phyloP scores from a whole-genome alignment of 2,888 invertebrate species.

The Cryptophagus acutangulus region DNA sequence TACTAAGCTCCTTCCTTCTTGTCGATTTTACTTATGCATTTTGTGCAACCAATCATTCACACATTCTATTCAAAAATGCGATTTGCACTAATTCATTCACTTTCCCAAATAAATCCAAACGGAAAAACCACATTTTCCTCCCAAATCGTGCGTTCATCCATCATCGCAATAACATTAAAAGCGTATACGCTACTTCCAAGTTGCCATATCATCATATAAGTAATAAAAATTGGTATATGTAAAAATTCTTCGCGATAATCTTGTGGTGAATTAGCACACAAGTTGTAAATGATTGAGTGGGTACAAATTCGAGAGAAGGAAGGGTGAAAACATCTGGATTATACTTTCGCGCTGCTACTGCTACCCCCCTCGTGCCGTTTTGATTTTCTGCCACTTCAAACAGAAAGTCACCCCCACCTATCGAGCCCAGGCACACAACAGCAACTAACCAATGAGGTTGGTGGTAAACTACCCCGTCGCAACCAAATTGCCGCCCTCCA shows the following conservation, averaged over 20 bases:
- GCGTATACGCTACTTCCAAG: too few relatives aligned
- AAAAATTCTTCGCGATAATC: conserved; percentile 12
- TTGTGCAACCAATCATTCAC: too few relatives aligned
- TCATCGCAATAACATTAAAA: too few relatives aligned
- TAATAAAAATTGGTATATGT: conserved; percentile 2
- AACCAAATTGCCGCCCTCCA: conserved; percentile 42
- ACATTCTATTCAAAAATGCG: too few relatives aligned
- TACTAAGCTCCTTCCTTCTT: too few relatives aligned
- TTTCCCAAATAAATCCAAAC: too few relatives aligned
- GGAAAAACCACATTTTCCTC: too few relatives aligned
- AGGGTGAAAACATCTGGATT: conserved; percentile 22
- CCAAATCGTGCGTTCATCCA: too few relatives aligned
- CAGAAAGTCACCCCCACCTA: too few relatives aligned
- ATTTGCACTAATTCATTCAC: too few relatives aligned
- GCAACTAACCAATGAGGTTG: conserved; percentile 21
- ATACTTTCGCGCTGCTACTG: conserved; percentile 21
- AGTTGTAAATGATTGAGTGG: conserved; percentile 36
- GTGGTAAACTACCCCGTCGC: conserved; percentile 29
- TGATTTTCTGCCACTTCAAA: conserved; percentile 18
- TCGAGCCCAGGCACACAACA: background rate
- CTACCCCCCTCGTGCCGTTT: conserved; percentile 3
- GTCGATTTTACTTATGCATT: too few relatives aligned
- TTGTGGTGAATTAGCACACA: conserved; percentile 27
- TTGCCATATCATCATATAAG: conserved; percentile 10
- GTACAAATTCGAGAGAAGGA: conserved; percentile 8